A percentile compares a stretch with the other conserved stretches of the same genome.
phyloP scores from a whole-genome alignment of 2,888 invertebrate genomes.

The Odontocolon sp. region DNA sequence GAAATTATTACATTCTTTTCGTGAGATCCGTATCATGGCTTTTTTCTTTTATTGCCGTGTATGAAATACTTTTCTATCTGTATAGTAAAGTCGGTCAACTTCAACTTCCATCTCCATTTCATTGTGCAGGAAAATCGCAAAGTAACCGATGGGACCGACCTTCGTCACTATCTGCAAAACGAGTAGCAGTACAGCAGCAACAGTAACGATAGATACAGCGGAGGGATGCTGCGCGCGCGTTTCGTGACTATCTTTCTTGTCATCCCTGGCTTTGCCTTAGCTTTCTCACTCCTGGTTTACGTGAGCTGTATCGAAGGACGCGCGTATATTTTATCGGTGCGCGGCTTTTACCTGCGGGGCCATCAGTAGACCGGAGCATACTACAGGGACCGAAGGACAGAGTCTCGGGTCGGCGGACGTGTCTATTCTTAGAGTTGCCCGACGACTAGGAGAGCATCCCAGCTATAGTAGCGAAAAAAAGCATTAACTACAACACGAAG shows the following conservation, averaged over 20 bases:
- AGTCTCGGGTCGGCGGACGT: constrained; percentile 32
- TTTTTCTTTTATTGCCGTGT: no score
- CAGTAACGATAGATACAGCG: constrained; percentile 26
- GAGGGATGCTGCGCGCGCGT: constrained; percentile 1
- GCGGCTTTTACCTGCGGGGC: constrained; percentile 55
- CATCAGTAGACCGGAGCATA: constrained; percentile 45
- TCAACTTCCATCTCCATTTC: not conserved
- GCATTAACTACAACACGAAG: constrained; percentile 31
- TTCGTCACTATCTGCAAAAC: constrained; percentile 12
- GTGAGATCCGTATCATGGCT: no score
- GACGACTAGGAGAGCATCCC: constrained; percentile 8
- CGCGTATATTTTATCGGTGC: constrained; percentile 54
- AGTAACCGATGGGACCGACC: constrained; percentile 16
- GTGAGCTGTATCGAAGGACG: constrained; percentile 32
- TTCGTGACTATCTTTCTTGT: not conserved
- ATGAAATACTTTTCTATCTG: no score
- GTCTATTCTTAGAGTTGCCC: constrained; percentile 53
- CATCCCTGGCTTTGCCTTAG: constrained; percentile 3
- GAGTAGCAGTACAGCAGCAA: constrained; percentile 13
- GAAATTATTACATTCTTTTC: no score
- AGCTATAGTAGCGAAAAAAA: constrained; percentile 27
- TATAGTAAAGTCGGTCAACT: no score
- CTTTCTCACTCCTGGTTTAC: constrained; percentile 21
- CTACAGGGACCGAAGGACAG: constrained; percentile 24
- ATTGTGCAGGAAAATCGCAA: constrained; percentile 7